Conservation (phyloP, 2,113 vertebrate genomes). For the Piprites chloris region DNA sequence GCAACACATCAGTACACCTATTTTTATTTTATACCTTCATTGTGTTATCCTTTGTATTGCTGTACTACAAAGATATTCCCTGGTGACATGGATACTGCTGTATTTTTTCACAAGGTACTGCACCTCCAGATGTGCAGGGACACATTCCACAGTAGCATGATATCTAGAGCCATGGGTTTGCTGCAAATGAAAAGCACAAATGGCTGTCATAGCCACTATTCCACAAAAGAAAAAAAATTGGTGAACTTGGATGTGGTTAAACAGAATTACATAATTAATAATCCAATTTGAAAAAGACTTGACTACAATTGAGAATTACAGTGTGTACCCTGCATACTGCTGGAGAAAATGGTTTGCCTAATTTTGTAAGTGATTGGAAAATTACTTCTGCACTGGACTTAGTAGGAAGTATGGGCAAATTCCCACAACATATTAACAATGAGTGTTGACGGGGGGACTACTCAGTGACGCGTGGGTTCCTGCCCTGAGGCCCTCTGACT, state of each 20-base stretch:
- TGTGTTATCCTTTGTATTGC: not conserved
- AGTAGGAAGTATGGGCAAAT: not conserved
- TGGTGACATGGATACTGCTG: not conserved
- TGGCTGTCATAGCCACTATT: not conserved
- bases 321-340: not conserved
- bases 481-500: not conserved
- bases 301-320: not conserved
- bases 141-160: not conserved
- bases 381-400: not conserved
- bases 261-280: not conserved
- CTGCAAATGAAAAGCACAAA: not conserved
- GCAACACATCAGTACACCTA: not conserved
- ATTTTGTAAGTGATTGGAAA: not conserved
- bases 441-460: not conserved
- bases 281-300: not conserved
- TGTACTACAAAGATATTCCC: not conserved
- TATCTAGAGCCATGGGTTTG: not conserved
- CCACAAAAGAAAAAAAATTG: not conserved
- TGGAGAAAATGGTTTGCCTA: not conserved
- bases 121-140: not conserved
- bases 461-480: not conserved
- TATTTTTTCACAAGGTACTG: not conserved
- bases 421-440: not conserved
- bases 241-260: not conserved
- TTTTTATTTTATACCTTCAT: not conserved